A percentile compares a stretch with the other conserved stretches of the same genome.
Evolutionary conservation across 1,140 invertebrate species (phyloP).

Genomic region (Ephestia elutella): DNA sequence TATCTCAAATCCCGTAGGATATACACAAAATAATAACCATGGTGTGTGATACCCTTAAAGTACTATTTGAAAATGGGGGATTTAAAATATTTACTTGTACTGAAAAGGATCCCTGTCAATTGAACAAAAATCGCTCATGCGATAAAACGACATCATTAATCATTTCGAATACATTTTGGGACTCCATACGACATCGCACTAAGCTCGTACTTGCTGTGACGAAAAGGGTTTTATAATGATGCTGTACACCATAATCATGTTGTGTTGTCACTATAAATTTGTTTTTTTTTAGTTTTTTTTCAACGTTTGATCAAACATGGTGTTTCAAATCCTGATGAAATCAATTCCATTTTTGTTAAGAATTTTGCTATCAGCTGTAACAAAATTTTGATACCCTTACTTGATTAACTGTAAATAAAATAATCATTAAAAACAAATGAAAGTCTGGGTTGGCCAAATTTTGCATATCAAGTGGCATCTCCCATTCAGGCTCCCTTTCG

Average conservation of each 20-base stretch:
- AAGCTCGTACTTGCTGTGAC: constrained; percentile 9
- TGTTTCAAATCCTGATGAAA: no score
- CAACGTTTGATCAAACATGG: no score
- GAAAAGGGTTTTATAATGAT: constrained; percentile 5
- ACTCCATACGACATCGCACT: constrained; percentile 25
- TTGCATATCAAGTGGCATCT: not conserved
- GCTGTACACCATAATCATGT: no score
- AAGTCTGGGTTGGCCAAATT: not conserved
- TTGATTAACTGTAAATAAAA: not conserved
- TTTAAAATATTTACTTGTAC: constrained; percentile 56
- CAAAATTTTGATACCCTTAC: not conserved
- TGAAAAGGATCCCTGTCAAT: constrained; percentile 49
- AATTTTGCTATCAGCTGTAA: no score
- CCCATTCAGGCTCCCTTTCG: constrained; percentile 52
- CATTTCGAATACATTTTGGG: constrained; percentile 53
- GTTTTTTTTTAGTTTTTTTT: no score
- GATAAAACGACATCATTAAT: constrained; percentile 58
- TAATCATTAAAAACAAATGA: not conserved
- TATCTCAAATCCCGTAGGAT: constrained; percentile 33
- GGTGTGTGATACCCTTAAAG: constrained; percentile 39
- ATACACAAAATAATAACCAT: constrained; percentile 36
- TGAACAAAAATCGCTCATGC: constrained; percentile 51
- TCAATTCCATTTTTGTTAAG: no score
- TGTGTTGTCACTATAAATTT: no score
- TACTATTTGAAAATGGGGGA: constrained; percentile 45